Evolutionary conservation across 2,797 vertebrate genomes (phyloP).

Genomic region (Linurgus olivaceus): DNA sequence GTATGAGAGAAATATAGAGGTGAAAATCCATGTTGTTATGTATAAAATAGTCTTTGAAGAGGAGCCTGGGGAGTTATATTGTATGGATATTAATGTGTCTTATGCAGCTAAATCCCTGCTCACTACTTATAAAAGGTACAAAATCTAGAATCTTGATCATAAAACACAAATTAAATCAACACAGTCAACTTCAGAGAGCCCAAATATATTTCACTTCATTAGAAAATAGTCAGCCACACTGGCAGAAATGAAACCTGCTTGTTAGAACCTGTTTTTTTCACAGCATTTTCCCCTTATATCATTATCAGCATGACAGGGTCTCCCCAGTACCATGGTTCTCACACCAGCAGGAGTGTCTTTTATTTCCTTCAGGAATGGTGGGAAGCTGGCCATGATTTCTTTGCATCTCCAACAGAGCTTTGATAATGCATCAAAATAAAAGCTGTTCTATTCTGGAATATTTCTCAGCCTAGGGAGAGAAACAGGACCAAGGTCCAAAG

Average conservation of each 20-base stretch:
- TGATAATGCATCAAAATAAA: not conserved
- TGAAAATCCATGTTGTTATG: conserved; percentile 14
- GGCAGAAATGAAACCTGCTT: not conserved
- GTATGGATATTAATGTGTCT: conserved; percentile 22
- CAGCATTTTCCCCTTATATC: not conserved
- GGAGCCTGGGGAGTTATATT: not conserved
- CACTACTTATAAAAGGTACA: not conserved
- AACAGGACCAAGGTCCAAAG: not conserved
- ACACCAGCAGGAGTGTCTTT: not conserved
- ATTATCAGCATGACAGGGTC: not conserved
- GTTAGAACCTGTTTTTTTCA: not conserved
- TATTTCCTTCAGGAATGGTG: not conserved
- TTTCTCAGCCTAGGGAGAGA: not conserved
- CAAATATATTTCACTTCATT: not conserved
- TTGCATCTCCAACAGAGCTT: not conserved
- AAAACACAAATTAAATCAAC: conserved; percentile 37
- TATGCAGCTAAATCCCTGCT: conserved; percentile 31
- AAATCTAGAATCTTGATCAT: conserved; percentile 16
- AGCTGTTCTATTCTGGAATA: not conserved
- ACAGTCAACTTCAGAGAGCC: not conserved
- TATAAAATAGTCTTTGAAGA: conserved; percentile 1
- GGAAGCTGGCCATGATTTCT: not conserved
- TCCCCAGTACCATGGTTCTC: not conserved
- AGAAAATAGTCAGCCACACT: not conserved
- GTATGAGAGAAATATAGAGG: not conserved